Evolutionary conservation across 2,888 invertebrate genomes (phyloP).

Genomic region (Rutpela maculata): DNA sequence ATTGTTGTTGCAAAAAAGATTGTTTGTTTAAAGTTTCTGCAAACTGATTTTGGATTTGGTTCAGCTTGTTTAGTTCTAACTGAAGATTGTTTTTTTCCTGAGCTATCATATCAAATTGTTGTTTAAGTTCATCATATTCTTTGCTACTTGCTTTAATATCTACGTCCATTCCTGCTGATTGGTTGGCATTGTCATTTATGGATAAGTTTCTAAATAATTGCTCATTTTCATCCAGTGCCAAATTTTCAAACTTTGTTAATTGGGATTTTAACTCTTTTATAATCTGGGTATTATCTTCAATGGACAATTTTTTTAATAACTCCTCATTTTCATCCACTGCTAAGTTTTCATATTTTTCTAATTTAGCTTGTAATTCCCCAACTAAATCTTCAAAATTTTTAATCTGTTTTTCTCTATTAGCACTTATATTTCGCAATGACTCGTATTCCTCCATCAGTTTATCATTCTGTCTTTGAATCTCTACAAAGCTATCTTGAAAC

Average conservation of each 20-base stretch:
- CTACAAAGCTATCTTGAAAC: constrained; percentile 57
- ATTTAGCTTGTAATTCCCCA: constrained; percentile 52
- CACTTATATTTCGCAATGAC: constrained; percentile 40
- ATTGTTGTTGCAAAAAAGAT: constrained; percentile 59
- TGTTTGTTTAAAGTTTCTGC: constrained; percentile 59
- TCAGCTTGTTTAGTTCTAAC: constrained; percentile 42
- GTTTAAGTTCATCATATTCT: constrained; percentile 36
- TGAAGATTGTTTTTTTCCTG: constrained; percentile 46
- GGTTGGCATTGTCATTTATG: constrained; percentile 39
- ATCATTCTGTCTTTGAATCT: constrained; percentile 59
- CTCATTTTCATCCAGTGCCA: constrained; percentile 25
- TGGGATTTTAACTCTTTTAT: constrained; percentile 29
- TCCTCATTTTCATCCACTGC: constrained; percentile 45
- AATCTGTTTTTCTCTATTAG: constrained; percentile 48
- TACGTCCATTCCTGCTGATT: constrained; percentile 27
- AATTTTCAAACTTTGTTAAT: constrained; percentile 17
- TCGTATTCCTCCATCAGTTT: constrained; percentile 45
- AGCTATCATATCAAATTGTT: constrained; percentile 33
- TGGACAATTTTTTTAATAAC: constrained; percentile 25
- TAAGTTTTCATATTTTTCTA: constrained; percentile 53
- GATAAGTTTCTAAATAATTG: constrained; percentile 25
- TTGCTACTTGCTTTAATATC: constrained; percentile 47
- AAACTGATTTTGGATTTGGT: constrained; percentile 49
- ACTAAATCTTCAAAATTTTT: constrained; percentile 44
- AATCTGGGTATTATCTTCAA: constrained; percentile 27